These are phyloP conservation scores for Stegodyphus mimosarum DNA, from an alignment of 1,140 invertebrate genomes.

Conservation along the genomic window DNA sequence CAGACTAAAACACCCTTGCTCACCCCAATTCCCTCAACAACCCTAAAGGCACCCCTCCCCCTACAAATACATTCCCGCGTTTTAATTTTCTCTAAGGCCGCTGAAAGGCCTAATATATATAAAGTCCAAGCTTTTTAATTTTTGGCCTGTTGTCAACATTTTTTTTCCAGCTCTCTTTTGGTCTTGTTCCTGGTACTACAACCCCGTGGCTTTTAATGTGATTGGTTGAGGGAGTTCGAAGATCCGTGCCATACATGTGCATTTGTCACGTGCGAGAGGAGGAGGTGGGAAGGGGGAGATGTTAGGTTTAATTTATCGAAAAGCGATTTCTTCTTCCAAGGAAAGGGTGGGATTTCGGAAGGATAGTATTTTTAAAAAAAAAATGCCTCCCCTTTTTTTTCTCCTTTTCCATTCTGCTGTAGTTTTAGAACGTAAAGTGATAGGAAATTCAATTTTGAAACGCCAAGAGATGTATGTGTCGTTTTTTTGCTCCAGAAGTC, in stretches of 20 bases:
- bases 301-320: constrained; percentile 57
- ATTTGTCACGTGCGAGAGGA: constrained; percentile 42
- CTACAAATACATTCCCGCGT: background rate
- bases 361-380: no score
- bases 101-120: constrained; percentile 54
- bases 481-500: background rate
- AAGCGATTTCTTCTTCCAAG: constrained; percentile 46
- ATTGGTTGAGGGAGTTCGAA: constrained; percentile 36
- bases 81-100: constrained; percentile 46
- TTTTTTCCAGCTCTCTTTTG: constrained; percentile 2
- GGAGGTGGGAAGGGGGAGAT: background rate
- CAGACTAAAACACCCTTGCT: background rate
- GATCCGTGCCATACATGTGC: constrained; percentile 7
- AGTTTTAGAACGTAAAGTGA: constrained; percentile 6
- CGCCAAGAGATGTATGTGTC: background rate
- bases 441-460: constrained; percentile 52
- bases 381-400: no score
- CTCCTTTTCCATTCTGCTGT: no score
- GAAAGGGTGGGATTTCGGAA: background rate
- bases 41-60: background rate
- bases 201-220: constrained; percentile 44
- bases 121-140: constrained; percentile 42
- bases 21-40: background rate
- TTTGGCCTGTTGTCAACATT: constrained; percentile 33
- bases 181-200: background rate